These are phyloP conservation scores for Schizothorax lantsangensis DNA, from an alignment of 2,797 vertebrate genomes.

Conservation along the genomic window DNA sequence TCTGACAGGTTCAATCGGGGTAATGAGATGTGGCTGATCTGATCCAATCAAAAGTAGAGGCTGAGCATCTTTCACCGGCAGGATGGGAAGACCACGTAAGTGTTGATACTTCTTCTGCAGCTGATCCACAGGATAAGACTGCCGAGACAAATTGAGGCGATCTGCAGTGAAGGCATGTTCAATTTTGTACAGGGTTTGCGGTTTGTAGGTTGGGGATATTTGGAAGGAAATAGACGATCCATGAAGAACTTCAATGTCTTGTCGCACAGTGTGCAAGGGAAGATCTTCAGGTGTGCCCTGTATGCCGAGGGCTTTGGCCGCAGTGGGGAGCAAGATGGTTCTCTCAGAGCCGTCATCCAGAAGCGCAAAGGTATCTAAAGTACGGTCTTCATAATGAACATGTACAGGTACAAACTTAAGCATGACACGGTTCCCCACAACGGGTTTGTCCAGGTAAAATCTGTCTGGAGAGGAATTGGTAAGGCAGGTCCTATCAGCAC, in stretches of 20 bases:
- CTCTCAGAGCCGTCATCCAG: constrained; percentile 22
- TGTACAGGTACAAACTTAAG: constrained; percentile 16
- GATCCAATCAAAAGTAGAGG: too few species aligned
- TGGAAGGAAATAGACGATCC: background rate
- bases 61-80: too few species aligned
- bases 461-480: background rate
- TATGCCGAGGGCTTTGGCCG: background rate
- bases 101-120: too few species aligned
- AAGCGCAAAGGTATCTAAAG: background rate
- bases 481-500: background rate
- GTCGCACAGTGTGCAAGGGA: background rate
- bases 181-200: too few species aligned
- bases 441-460: background rate
- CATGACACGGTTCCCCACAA: background rate
- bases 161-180: too few species aligned
- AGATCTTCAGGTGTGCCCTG: constrained; percentile 9
- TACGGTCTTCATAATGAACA: background rate
- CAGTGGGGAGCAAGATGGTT: background rate
- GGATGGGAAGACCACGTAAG: too few species aligned
- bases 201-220: too few species aligned
- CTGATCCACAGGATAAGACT: too few species aligned
- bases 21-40: too few species aligned
- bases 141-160: too few species aligned
- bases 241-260: background rate
- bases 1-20: too few species aligned